Evolutionary conservation across 2,888 invertebrate species (phyloP).

Genomic region (Baronia brevicornis): DNA sequence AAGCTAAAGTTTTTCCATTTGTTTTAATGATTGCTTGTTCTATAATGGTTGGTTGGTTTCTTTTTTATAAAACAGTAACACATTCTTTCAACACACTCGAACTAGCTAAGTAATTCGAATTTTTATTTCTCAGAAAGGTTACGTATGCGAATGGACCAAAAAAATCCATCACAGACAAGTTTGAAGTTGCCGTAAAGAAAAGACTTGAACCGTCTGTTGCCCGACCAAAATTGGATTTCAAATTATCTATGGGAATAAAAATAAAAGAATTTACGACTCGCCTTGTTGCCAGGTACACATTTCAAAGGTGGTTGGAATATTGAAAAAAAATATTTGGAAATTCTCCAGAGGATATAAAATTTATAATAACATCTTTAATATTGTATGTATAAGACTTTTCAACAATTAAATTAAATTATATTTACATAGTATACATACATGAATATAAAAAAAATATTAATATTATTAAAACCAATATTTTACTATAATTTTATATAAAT

Average conservation of each 20-base stretch:
- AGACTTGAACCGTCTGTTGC: conserved; percentile 15
- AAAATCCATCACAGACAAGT: conserved; percentile 7
- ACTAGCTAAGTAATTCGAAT: conserved; percentile 10
- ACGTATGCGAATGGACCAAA: conserved; percentile 13
- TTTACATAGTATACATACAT: too few relatives aligned
- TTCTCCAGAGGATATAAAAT: background rate
- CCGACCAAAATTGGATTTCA: conserved; percentile 21
- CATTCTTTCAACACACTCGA: too few relatives aligned
- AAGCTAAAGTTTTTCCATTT: too few relatives aligned
- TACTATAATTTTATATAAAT: too few relatives aligned
- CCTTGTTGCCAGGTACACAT: conserved; percentile 12
- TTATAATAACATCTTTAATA: too few relatives aligned
- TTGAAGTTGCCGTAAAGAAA: conserved; percentile 13
- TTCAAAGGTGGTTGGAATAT: conserved; percentile 7
- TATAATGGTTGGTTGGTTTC: too few relatives aligned
- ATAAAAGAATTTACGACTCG: conserved; percentile 20
- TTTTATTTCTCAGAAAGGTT: conserved; percentile 15
- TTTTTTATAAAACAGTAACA: too few relatives aligned
- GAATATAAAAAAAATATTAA: too few relatives aligned
- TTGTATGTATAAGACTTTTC: too few relatives aligned
- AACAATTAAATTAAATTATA: too few relatives aligned
- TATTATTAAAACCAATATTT: too few relatives aligned
- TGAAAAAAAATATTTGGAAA: conserved; percentile 1
- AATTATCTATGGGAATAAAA: conserved; percentile 22
- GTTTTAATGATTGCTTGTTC: too few relatives aligned